Evolutionary conservation across 2,797 vertebrate genomes (phyloP).

Genomic region (Clarias fuscus): DNA sequence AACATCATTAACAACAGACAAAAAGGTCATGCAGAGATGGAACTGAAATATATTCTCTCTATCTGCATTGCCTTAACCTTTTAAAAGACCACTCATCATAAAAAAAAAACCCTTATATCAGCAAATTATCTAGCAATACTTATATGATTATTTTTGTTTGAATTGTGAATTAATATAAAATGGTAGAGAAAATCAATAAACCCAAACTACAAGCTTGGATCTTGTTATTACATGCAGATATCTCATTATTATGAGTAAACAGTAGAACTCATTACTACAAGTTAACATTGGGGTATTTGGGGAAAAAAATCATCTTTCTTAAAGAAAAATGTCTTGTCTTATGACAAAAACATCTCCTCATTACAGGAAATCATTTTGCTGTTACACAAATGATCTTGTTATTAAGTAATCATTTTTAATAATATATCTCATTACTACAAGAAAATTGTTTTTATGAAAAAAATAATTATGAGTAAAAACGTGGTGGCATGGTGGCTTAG

Average conservation of each 20-base stretch:
- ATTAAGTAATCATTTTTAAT: too few species aligned
- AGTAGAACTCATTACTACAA: too few species aligned
- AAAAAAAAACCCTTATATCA: not conserved
- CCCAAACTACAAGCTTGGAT: not conserved
- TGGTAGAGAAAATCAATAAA: not conserved
- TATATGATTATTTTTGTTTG: too few species aligned
- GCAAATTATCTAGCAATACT: too few species aligned
- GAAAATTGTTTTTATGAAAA: not conserved
- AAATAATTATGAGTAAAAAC: too few species aligned
- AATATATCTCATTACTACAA: not conserved
- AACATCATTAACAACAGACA: conserved; percentile 11
- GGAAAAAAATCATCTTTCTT: too few species aligned
- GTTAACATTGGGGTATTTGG: too few species aligned
- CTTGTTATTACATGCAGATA: not conserved
- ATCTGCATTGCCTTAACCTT: not conserved
- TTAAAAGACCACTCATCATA: not conserved
- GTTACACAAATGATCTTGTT: not conserved
- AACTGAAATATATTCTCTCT: not conserved
- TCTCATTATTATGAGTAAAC: not conserved
- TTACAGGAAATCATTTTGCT: not conserved
- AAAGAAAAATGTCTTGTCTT: too few species aligned
- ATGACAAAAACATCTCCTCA: too few species aligned
- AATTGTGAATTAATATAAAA: too few species aligned
- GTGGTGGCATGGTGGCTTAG: too few species aligned
- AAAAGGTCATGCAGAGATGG: not conserved